phyloP scores from a whole-genome alignment of 2,797 vertebrate species.

The Linurgus olivaceus region DNA sequence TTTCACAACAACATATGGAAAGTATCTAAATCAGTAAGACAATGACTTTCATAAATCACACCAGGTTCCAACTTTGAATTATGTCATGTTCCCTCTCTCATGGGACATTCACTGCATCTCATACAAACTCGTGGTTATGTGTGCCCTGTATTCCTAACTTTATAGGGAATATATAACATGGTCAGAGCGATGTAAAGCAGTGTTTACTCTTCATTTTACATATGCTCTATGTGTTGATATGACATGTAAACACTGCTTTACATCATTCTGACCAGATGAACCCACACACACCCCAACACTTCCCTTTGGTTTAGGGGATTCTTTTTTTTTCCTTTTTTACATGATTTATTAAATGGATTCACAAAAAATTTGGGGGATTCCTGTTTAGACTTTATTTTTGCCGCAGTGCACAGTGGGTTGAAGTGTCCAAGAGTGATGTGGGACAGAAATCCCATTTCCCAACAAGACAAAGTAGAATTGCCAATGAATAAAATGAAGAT shows the following conservation, averaged over 20 bases:
- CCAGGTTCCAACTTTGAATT: constrained; percentile 75
- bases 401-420: background rate
- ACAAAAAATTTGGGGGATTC: background rate
- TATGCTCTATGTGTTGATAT: constrained; percentile 61
- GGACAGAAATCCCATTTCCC: background rate
- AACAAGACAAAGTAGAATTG: background rate
- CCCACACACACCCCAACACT: background rate
- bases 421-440: background rate
- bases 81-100: constrained; percentile 74
- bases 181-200: constrained; percentile 9
- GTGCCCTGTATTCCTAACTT: constrained; percentile 68
- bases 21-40: constrained; percentile 79
- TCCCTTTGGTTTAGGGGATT: background rate
- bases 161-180: constrained; percentile 54
- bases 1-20: constrained; percentile 80
- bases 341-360: background rate
- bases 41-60: constrained; percentile 83
- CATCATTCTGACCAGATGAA: constrained; percentile 41
- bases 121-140: constrained; percentile 68
- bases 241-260: constrained; percentile 62
- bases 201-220: constrained; percentile 42
- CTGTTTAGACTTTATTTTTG: background rate
- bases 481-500: background rate
- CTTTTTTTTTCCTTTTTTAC: background rate
- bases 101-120: constrained; percentile 73